These are phyloP conservation scores for Drosophila carrolli DNA, from an alignment of 1,140 invertebrate genomes.

Conservation along the genomic window DNA sequence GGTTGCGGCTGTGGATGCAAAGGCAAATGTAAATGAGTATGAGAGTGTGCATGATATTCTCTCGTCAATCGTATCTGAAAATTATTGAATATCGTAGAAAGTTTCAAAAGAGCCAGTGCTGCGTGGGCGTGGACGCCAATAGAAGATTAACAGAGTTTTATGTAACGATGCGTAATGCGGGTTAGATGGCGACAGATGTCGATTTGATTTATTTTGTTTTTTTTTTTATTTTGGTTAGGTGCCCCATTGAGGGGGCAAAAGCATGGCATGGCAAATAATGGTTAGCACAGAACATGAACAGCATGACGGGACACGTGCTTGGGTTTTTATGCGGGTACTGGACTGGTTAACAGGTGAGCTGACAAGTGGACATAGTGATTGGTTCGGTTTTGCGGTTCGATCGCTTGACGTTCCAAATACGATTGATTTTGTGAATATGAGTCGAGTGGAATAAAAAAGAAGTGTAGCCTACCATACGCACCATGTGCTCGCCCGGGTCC, in stretches of 20 bases:
- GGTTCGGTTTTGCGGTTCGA: slow-evolving; percentile 59
- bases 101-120: slow-evolving; percentile 82
- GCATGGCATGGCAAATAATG: slow-evolving; percentile 51
- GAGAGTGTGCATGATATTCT: slow-evolving; percentile 87
- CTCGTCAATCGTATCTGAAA: slow-evolving; percentile 85
- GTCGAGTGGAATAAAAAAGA: slow-evolving; percentile 85
- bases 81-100: slow-evolving; percentile 83
- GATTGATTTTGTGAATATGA: slow-evolving; percentile 84
- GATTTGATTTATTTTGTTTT: slow-evolving; percentile 13
- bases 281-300: slow-evolving; percentile 56
- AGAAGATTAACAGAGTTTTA: slow-evolving; percentile 51
- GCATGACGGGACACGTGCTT: slow-evolving; percentile 47
- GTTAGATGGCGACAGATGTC: slow-evolving; percentile 47
- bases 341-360: slow-evolving; percentile 44
- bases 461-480: slow-evolving; percentile 85
- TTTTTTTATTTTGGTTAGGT: slow-evolving; percentile 31
- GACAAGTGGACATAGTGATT: slow-evolving; percentile 67
- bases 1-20: slow-evolving; percentile 92
- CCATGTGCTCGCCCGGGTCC: slow-evolving; percentile 87
- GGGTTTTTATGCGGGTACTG: slow-evolving; percentile 39
- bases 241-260: slow-evolving; percentile 24
- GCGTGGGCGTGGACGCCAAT: slow-evolving; percentile 47
- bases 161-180: slow-evolving; percentile 45
- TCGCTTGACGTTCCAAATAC: slow-evolving; percentile 80
- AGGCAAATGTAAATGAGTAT: slow-evolving; percentile 96